Evolutionary conservation across 2,888 invertebrate genomes (phyloP).

Genomic region (Diarsia dahlii): DNA sequence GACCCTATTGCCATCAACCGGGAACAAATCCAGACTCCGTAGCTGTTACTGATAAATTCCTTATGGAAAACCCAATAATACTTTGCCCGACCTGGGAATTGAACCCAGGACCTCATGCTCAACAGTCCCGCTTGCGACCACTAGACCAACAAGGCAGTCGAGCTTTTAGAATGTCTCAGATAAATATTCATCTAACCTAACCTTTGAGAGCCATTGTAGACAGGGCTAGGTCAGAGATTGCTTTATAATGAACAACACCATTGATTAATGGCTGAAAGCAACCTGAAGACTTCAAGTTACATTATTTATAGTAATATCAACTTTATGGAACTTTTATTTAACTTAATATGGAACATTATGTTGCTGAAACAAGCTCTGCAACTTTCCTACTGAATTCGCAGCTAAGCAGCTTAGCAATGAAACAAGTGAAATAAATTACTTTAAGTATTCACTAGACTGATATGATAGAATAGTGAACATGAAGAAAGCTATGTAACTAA

Average conservation of each 20-base stretch:
- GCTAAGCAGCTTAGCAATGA: background rate
- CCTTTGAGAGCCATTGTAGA: conserved; percentile 18
- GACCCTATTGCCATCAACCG: no score
- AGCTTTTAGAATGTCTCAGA: no score
- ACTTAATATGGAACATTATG: background rate
- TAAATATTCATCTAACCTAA: background rate
- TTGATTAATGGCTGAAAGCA: conserved; percentile 21
- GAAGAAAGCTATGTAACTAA: no score
- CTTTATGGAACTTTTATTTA: no score
- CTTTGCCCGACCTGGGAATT: no score
- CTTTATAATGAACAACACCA: conserved; percentile 12
- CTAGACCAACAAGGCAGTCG: no score
- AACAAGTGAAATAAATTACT: background rate
- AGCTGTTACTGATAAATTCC: no score
- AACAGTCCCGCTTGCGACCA: no score
- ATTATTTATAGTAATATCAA: background rate
- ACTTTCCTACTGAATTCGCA: background rate
- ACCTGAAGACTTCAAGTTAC: background rate
- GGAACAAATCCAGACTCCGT: no score
- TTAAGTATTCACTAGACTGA: background rate
- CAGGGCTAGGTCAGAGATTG: background rate
- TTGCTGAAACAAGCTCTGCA: background rate
- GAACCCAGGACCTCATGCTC: no score
- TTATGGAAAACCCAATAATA: no score
- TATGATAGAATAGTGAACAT: background rate